phyloP scores from a whole-genome alignment of 2,113 vertebrate species.

The Clarias macrocephalus region DNA sequence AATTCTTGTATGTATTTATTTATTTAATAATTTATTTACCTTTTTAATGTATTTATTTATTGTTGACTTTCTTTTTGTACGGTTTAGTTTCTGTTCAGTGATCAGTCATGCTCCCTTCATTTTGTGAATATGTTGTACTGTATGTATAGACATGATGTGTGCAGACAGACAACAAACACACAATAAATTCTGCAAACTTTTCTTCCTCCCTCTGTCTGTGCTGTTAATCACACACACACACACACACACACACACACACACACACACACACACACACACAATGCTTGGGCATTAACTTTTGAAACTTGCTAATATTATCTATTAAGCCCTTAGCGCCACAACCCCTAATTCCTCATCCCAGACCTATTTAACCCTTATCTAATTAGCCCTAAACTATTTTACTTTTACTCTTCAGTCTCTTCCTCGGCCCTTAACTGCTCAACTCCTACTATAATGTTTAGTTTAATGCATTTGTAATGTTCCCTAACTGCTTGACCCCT shows the following conservation, averaged over 20 bases:
- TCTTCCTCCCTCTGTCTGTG: slow-evolving; percentile 16
- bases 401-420: no score
- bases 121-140: slow-evolving; percentile 59
- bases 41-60: slow-evolving; percentile 47
- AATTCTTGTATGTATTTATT: slow-evolving; percentile 51
- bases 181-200: slow-evolving; percentile 54
- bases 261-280: no score
- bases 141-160: slow-evolving; percentile 60
- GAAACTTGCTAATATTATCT: not conserved
- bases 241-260: no score
- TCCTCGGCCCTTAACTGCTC: not conserved
- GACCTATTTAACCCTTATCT: not conserved
- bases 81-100: slow-evolving; percentile 57
- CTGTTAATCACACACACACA: not conserved
- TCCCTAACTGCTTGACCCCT: no score
- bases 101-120: slow-evolving; percentile 59
- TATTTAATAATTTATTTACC: slow-evolving; percentile 41
- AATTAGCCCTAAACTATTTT: not conserved
- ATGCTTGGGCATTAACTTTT: no score
- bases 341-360: not conserved
- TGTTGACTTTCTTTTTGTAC: slow-evolving; percentile 56
- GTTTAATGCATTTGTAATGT: no score
- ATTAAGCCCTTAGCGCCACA: not conserved
- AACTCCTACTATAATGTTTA: not conserved
- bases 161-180: slow-evolving; percentile 56